Base-by-base conservation (phyloP, 2,113 vertebrate species). In the Microcebus ravelobensis region DNA sequence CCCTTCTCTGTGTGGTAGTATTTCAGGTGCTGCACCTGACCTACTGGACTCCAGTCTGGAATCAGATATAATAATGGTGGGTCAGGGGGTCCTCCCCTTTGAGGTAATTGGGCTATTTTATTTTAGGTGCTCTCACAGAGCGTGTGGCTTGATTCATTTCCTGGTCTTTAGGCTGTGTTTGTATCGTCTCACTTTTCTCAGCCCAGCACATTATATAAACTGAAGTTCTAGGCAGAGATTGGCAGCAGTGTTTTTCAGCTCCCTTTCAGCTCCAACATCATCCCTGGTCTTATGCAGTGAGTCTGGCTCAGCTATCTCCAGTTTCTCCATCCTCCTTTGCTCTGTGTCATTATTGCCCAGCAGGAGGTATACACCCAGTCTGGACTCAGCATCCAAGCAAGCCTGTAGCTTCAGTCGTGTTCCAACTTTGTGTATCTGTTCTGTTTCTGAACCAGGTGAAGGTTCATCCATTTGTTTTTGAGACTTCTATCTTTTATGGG, bases 81-180 rank as follows among this genome's bases (percentile, higher is more conserved):
- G 14, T 52, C 39, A 57, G 14, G 31, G n/a, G n/a, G 45, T 77
- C 39, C 34, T 81, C 52, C 29, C 11, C 63, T 77, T 71, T 55
- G 89, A 77, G n/a, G 31, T 90, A 36, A 70, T 68, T 89, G n/a
- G 23, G 5, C 36, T 95, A 11, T 59, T 94, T 93, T 95, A 14
- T 59, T 94, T 94, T 81, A 85, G 76, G 76, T 70, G 50, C 3
- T 34, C 27, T 94, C 48, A 27, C 10, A 81, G 61, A 70, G 25
- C 59, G 1, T n/a, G 7, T 48, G 23, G 91, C 67, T 88, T 55
- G 55, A n/a, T 86, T 93, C 63, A 57, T 4, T 57, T 95, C 65
- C 50, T 93, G 65, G 50, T 59, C 6, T 14, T 2, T 13, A 81
- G 39, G 36, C 91, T 87, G 34, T 34, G 27, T 34, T 87, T 94